Base-by-base conservation (phyloP, 2,113 vertebrate species). In the Larimichthys crocea region DNA sequence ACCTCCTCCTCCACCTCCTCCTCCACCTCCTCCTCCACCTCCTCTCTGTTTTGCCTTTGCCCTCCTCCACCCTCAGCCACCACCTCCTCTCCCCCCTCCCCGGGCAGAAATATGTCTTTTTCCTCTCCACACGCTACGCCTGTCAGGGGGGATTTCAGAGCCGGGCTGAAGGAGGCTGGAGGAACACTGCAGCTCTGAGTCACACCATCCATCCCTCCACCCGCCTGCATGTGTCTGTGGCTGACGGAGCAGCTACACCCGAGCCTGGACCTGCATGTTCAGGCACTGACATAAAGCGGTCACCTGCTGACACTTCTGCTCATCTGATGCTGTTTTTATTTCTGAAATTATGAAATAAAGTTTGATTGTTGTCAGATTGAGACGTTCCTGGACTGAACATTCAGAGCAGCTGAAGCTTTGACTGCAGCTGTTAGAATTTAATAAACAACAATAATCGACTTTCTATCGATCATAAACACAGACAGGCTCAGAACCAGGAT, bases 101-200 rank as follows among this genome's bases (percentile, higher is more conserved):
- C 71, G 80, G 94, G 94, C 95, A 96, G 94, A 97, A 96, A 97
- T 95, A 96, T 96, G 95, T 95, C 89, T 96, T 96, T 97, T 97
- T 96, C 95, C 95, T 95, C 96, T 96, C 96, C 89, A 95, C 95
- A 95, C 96, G 96, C 96, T 93, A 96, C 92, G 91, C 92, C 95
- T 97, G 96, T 99, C 96, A 96, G 94, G 94, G 92, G 93, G 94
- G 95, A 97, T 97, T 97, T 97, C 88, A 92, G 94, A 94, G 92
- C 86, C 94, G 89, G 95, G 94, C 96, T 95, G 95, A 92, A 96
- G 92, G 93, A 94, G 95, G 93, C 94, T 94, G 94, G 94, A 95
- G 76, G 83, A 86, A 79, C 82, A 87, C 17, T 82, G 80, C 17
- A 89, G 70, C 84, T 86, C 84, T 89, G 88, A 92, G 76, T 84